Evolutionary conservation across 2,797 vertebrate genomes (phyloP), one percentile per base, ranked within the genome.

Genomic region (Malacoraja senta): DNA sequence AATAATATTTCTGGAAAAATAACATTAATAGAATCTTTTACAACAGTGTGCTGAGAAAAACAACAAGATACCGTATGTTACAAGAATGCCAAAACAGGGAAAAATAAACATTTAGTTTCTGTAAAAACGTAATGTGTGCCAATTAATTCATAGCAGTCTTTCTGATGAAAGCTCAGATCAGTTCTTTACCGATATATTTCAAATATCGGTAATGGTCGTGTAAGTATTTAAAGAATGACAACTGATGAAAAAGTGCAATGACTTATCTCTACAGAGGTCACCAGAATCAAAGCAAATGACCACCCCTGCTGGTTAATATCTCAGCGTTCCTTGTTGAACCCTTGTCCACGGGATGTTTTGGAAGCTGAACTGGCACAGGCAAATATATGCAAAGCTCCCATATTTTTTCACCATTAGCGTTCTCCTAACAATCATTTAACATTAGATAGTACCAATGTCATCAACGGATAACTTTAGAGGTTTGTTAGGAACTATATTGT

Each of bases 11-110:
- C 84, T 88, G 61, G 65, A 65, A 88, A 88, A 88, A 88, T 88
- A 88, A 88, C 84, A 88, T 88, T 88, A 88, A 88, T 88, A 88
- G 84, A 88, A 88, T 88, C 84, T 88, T 88, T 88, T 88, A 88
- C 84, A 88, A 63, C 63, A 88, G 63, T 88, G 61, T 68, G 84
- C 84, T 88, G 84, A 88, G 84, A 88, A 88, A 88, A 32, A 63
- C 8, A 8, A 68, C 63, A 88, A 68, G n/a, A 68, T 86, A 86
- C 44, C 44, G 44, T 6, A 53, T 68, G 84, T 88, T 88, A 88
- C 84, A 88, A 88, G 65, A 68, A 88, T 88, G 84, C 17, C 84
- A 88, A 88, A 88, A 88, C 83, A 88, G 84, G 84, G 35, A 32
- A 88, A 68, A 88, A 88, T 65, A 65, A 88, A 88, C 63, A 86